phyloP scores from a whole-genome alignment of 2,888 invertebrate species.

The Hemithea aestivaria region DNA sequence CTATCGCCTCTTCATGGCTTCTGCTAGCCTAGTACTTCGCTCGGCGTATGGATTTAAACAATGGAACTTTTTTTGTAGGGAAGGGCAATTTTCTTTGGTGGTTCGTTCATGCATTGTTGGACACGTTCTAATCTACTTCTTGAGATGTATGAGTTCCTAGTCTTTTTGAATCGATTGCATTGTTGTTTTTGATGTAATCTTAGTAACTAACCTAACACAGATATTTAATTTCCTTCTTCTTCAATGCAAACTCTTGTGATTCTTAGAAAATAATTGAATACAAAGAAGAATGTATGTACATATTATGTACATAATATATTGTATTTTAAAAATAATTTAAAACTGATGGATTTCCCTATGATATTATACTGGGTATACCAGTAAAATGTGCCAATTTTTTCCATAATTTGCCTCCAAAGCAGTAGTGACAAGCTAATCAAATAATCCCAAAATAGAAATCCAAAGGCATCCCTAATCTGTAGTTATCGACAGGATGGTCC shows the following conservation, averaged over 20 bases:
- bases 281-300: too few species aligned
- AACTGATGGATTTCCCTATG: background rate
- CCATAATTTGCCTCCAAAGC: too few species aligned
- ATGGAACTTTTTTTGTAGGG: conserved; percentile 7
- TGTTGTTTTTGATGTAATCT: conserved; percentile 1
- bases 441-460: conserved; percentile 11
- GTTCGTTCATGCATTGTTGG: background rate
- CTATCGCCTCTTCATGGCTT: conserved; percentile 18
- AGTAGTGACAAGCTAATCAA: too few species aligned
- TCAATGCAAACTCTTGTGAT: too few species aligned
- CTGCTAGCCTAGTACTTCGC: conserved; percentile 29
- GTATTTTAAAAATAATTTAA: conserved; percentile 5
- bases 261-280: too few species aligned
- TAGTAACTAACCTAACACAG: too few species aligned
- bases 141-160: conserved; percentile 20
- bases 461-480: conserved; percentile 6
- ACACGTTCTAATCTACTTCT: too few species aligned
- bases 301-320: too few species aligned
- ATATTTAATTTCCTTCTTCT: too few species aligned
- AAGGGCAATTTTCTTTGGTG: too few species aligned
- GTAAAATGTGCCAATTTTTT: too few species aligned
- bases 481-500: conserved; percentile 8
- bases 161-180: conserved; percentile 11
- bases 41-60: conserved; percentile 23
- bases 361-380: too few species aligned